Evolutionary conservation across 2,888 invertebrate species (phyloP), one percentile per base, ranked within the genome.

Genomic region (Loripinus fragilis): DNA sequence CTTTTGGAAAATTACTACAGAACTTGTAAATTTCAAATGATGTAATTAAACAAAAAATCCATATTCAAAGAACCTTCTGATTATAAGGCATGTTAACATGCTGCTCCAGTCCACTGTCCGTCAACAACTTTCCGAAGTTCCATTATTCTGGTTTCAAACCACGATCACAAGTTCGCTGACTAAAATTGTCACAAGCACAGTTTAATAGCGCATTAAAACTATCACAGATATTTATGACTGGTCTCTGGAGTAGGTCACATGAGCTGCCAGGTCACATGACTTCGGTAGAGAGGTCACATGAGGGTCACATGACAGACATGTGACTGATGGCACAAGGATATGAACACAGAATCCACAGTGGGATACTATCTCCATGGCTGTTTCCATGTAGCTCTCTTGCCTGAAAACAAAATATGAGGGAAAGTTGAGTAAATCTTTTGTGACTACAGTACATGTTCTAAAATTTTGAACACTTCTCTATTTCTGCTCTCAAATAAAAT

Each of bases 351-450:
- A 66, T 60, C n/a, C 35, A 48, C 69, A 33, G 30, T 23, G 28
- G 67, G 20, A 45, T 42, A 35, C 73, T 83, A 83, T 75, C 79
- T 75, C 82, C 82, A 83, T 10, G 82, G 72, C 38, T 83, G 80
- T 38, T 74, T 66, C 65, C 65, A 72, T 28, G 66, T 45, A 35
- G 55, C 48, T 50, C 66, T 76, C 48, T 68, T 78, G 73, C 81
- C 81, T 82, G 72, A 0, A 79, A 48, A 0, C 64, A 41, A 65
- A 30, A 38, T 66, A 35, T n/a, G n/a, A n/a, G n/a, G n/a, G n/a
- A n/a, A n/a, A n/a, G n/a, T n/a, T n/a, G n/a, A n/a, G n/a, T n/a
- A n/a, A n/a, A n/a, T n/a, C n/a, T n/a, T n/a, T n/a, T n/a, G n/a
- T n/a, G n/a, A n/a, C n/a, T n/a, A n/a, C n/a, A n/a, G n/a, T n/a